A percentile compares a stretch with the other conserved stretches of the same genome.
Evolutionary conservation across 1,140 invertebrate genomes (phyloP).

Genomic region (Branchinecta lynchi): DNA sequence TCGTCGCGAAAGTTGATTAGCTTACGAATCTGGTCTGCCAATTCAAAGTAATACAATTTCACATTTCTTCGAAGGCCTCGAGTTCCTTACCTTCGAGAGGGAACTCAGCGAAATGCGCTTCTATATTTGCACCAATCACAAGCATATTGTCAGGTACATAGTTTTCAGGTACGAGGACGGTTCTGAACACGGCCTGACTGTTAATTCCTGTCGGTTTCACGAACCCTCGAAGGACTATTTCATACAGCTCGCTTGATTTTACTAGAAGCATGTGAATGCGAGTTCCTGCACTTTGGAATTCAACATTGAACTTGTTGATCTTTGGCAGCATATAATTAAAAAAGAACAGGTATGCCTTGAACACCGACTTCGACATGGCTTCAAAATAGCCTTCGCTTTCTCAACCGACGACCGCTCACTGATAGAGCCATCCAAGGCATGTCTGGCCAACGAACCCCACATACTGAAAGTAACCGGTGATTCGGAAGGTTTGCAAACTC

Average conservation of each 20-base stretch:
- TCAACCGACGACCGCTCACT: background rate
- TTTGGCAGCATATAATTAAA: conserved; percentile 6
- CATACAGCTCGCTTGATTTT: background rate
- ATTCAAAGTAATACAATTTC: background rate
- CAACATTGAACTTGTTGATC: background rate
- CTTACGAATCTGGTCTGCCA: background rate
- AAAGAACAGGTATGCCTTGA: conserved; percentile 1
- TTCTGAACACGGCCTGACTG: background rate
- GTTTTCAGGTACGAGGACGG: conserved; percentile 4
- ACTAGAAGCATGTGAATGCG: background rate
- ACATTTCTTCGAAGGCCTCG: background rate
- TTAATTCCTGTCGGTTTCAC: background rate
- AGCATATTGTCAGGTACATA: background rate
- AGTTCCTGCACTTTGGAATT: background rate
- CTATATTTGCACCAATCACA: background rate
- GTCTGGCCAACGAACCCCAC: background rate
- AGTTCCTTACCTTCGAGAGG: background rate
- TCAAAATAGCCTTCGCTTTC: background rate
- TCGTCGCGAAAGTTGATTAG: background rate
- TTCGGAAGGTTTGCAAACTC: too few species aligned
- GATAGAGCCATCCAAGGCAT: background rate
- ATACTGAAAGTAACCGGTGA: background rate
- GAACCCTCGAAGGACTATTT: background rate
- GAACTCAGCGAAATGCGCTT: background rate
- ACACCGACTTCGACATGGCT: background rate